Base-by-base conservation (phyloP, 2,113 vertebrate species). In the Hiodon tergisus region DNA sequence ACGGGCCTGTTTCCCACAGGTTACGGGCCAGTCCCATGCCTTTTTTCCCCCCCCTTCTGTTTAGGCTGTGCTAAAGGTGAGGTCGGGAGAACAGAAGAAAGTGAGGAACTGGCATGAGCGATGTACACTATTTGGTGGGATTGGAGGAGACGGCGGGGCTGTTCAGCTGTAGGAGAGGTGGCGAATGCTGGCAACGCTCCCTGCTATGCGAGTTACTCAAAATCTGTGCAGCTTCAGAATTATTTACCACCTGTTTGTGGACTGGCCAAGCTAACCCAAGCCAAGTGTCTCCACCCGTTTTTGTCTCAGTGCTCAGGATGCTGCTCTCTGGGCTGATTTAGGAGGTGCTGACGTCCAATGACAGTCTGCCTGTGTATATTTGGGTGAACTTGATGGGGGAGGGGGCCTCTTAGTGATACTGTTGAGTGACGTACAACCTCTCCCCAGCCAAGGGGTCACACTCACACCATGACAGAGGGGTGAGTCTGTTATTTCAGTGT, bases 211-310 rank as follows among this genome's bases (percentile, higher is more conserved):
- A 2, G 48, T 14, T n/a, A 6, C 14, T 0, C 0, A 48, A 31
- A 31, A 31, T 31, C 2, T 61, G 47, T 8, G 14, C 1, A 3
- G 3, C 14, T 3, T n/a, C 9, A 13, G 13, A 47, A 13, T 62
- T 51, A 72, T 52, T 72, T 72, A 72, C 62, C n/a, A 51, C 10
- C 58, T 4, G 58, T 61, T 72, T 3, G 11, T 31, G 31, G 17
- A 8, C 2, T 0, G 4, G 58, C 14, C 0, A 2, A 17, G 71
- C 58, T 72, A 13, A 62, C 71, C 59, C 13, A 61, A 59, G 7
- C 13, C 31, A 4, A 11, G 6, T 13, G 5, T 71, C 10, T 59
- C 54, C 4, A 31, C 59, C 70, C 48, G 57, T 17, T 3, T 50
- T 72, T 48, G 58, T 14, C 58, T 61, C 58, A 3, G 46, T 16